Conservation (phyloP, 2,113 vertebrate species). For the Ptyas mucosa region DNA sequence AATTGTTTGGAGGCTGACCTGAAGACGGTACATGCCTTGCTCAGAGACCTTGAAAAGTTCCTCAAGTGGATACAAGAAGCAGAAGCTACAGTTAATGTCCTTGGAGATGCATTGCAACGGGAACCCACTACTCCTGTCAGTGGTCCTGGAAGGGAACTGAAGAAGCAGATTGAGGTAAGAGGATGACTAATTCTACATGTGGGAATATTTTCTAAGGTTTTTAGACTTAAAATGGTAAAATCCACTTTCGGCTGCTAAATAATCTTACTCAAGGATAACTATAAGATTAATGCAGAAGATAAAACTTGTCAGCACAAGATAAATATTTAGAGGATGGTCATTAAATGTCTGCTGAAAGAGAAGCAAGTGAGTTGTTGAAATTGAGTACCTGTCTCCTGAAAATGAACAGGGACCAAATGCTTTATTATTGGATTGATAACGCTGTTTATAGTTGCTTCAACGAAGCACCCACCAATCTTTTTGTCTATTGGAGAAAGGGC, state of each 20-base stretch:
- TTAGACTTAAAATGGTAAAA: neutral
- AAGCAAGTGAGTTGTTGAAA: neutral
- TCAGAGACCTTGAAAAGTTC: slow-evolving; percentile 87
- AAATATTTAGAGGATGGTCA: neutral
- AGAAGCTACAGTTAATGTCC: slow-evolving; percentile 85
- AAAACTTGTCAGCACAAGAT: neutral
- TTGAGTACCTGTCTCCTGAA: neutral
- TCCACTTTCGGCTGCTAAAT: neutral
- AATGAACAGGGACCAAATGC: neutral
- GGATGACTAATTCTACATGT: neutral
- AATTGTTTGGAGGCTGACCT: slow-evolving; percentile 82
- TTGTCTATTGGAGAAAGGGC: neutral
- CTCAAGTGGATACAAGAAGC: slow-evolving; percentile 95
- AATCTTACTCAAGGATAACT: neutral
- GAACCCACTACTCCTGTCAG: slow-evolving; percentile 82
- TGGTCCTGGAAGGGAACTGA: slow-evolving; percentile 73
- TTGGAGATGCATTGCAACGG: slow-evolving; percentile 84
- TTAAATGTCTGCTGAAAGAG: neutral
- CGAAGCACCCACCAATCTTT: neutral
- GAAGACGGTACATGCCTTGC: slow-evolving; percentile 80
- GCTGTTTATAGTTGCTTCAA: neutral
- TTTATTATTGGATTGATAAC: neutral
- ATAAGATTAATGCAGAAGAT: neutral
- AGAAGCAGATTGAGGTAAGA: slow-evolving; percentile 84
- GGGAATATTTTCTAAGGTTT: neutral